These are phyloP conservation scores for Drosophila subpulchrella DNA, from an alignment of 1,140 invertebrate genomes.

Conservation along the genomic window DNA sequence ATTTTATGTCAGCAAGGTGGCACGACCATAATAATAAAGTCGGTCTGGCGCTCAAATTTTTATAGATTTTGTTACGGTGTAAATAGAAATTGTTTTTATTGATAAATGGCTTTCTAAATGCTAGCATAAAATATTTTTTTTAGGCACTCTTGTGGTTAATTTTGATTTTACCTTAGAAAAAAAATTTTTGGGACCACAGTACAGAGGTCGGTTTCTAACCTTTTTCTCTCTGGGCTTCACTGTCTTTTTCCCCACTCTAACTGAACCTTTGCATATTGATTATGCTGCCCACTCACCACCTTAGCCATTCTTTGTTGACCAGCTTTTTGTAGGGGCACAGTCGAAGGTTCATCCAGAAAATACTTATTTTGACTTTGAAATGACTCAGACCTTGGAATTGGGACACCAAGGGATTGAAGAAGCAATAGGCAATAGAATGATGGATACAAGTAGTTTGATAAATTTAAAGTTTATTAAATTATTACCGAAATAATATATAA, in stretches of 20 bases:
- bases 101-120: too few relatives aligned
- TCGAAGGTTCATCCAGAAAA: constrained; percentile 25
- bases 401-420: constrained; percentile 32
- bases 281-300: constrained; percentile 44
- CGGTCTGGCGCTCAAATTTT: too few relatives aligned
- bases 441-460: neutral
- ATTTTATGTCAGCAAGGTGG: too few relatives aligned
- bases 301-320: constrained; percentile 51
- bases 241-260: constrained; percentile 6
- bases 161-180: too few relatives aligned
- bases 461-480: too few relatives aligned
- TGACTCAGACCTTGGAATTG: constrained; percentile 43
- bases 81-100: too few relatives aligned
- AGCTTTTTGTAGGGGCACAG: constrained; percentile 28
- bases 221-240: constrained; percentile 1
- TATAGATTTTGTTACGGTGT: too few relatives aligned
- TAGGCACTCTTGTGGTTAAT: too few relatives aligned
- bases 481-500: too few relatives aligned
- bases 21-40: too few relatives aligned
- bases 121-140: too few relatives aligned
- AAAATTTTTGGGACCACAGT: too few relatives aligned
- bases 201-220: neutral
- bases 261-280: constrained; percentile 74
- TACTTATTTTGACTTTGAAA: constrained; percentile 46
- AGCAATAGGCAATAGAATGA: neutral